Evolutionary conservation across 64 coral and sea anemone genomes (phyloP).

Genomic region (Stichodactyla mertensii): DNA sequence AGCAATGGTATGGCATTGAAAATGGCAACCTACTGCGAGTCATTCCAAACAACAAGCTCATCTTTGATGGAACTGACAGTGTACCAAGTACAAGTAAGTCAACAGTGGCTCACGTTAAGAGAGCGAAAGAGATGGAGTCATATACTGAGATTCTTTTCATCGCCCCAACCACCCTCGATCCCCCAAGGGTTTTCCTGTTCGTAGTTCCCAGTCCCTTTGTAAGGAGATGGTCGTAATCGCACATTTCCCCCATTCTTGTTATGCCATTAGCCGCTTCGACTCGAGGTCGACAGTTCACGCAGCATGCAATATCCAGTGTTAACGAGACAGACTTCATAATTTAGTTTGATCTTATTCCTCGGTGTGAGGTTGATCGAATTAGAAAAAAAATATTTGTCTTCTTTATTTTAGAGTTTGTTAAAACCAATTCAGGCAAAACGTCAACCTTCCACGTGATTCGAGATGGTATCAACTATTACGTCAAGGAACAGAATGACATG

Average conservation of each 20-base stretch:
- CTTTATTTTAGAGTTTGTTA: background rate
- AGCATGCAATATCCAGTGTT: too few species aligned
- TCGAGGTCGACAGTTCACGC: too few species aligned
- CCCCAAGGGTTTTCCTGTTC: too few species aligned
- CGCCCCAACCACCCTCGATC: too few species aligned
- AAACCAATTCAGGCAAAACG: background rate
- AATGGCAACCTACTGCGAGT: background rate
- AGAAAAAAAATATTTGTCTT: background rate
- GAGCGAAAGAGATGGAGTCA: too few species aligned
- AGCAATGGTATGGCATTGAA: background rate
- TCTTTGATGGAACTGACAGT: background rate
- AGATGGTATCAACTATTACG: background rate
- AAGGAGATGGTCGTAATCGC: too few species aligned
- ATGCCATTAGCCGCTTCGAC: too few species aligned
- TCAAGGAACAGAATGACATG: background rate
- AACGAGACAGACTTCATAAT: too few species aligned
- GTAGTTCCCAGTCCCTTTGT: too few species aligned
- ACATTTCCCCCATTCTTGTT: too few species aligned
- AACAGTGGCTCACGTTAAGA: too few species aligned
- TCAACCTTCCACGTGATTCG: background rate
- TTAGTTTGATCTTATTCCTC: background rate
- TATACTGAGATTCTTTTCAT: background rate
- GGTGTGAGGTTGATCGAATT: too few species aligned
- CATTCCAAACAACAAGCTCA: background rate
- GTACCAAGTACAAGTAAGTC: background rate